Evolutionary conservation across 30 jellyfish, hydroid and myxozoan genomes (phyloP), one percentile per base, ranked within the genome.

Genomic region (Euphysa ruthae): DNA sequence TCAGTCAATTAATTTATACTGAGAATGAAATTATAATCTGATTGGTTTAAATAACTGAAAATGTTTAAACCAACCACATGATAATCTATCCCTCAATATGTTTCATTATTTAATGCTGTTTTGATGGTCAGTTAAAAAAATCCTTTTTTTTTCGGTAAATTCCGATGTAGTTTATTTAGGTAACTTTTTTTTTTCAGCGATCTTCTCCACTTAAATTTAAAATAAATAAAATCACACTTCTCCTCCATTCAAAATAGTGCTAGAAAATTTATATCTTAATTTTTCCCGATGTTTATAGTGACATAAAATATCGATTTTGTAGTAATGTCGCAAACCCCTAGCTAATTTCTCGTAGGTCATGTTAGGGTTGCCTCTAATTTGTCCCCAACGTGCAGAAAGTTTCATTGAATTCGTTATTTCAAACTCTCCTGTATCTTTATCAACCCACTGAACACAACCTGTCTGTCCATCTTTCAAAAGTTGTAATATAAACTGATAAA

Each of bases 301-400:
- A 21, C 31, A 71, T 31, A 82, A 30, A 1, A 83, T 82, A 8
- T 86, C 91, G 21, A 63, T 81, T 44, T 82, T 82, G 71, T 82
- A 82, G 69, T 82, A 82, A 73, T 82, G 95, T 7, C 95, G 66
- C 56, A 82, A 49, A 28, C 85, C 95, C 2, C 95, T 69, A n/a
- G 93, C 85, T 8, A 82, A 51, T 49, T 82, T 82, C 28, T 82
- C 95, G 32, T 82, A 83, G 15, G 89, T 82, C 95, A 82, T 82
- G 24, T 68, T 74, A 20, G 70, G 73, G 77, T 82, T 82, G 12
- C 74, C 82, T 42, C 75, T 82, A 51, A 64, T 43, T 49, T 66
- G 34, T 7, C 95, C 95, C 95, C 95, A 82, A 29, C 65, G 54
- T 1, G 42, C 24, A 1, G 95, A 65, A 28, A 82, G 68, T 22